Evolutionary conservation across 1,140 invertebrate species (phyloP), one percentile per base, ranked within the genome.

Genomic region (Drosophila navojoa): DNA sequence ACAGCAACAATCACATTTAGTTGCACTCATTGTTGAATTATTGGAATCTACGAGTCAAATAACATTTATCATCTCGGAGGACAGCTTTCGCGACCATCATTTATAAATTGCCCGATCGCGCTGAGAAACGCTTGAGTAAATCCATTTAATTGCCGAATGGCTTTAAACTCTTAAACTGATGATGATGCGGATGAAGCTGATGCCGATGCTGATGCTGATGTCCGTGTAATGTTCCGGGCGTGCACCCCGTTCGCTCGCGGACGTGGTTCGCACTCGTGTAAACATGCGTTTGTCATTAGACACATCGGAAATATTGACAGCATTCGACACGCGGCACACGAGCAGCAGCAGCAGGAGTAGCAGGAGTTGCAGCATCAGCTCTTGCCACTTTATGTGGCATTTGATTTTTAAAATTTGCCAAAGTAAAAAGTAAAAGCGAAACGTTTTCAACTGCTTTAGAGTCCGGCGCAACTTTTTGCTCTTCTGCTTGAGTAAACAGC

Each of bases 251-350:
- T 76, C 47, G 40, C 22, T 38, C 71, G 35, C 81, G 86, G 86
- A 90, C 74, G 64, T 90, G 86, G 85, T 90, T 90, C 70, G 86
- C 85, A 90, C 85, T 90, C 85, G 76, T 90, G 85, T 90, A 90
- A 90, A 90, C 85, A 90, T 90, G 85, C 85, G 85, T 86, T 90
- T 90, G 81, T 80, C 85, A 90, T 90, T 90, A 90, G 85, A 86
- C 87, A 90, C 86, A 89, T 74, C 85, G 85, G 84, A 90, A 89
- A 90, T 89, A 89, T 89, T 89, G 77, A 72, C 71, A 77, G 29
- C 38, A 89, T 89, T 89, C 84, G 84, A 71, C 84, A 89, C 79
- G 74, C 84, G 84, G 85, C 84, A 74, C 72, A 77, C 82, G 78
- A 72, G 67, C 38, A 49, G 63, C 47, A 47, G 44, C 16, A 5